Base-by-base conservation (phyloP, 1,140 invertebrate genomes). In the Drepana arcuata region DNA sequence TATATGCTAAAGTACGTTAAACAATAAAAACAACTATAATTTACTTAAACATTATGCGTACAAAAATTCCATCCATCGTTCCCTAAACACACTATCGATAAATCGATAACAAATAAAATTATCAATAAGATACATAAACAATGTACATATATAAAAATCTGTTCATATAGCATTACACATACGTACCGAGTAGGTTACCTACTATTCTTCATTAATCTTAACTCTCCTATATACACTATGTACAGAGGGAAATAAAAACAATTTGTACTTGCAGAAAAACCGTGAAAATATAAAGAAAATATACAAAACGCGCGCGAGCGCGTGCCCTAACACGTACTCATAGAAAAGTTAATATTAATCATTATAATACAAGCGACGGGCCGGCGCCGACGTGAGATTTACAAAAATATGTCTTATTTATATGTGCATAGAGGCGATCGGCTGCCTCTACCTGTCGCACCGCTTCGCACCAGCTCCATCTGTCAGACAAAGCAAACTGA, bases 251-350 rank as follows among this genome's bases (percentile, higher is more conserved):
- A 77, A 78, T 74, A 81, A 74, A 79, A 79, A 77, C 73, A 78
- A 81, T 81, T 81, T 81, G 77, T 81, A 81, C 77, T 81, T 74
- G 73, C 72, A 75, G 72, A 80, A 56, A 74, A 77, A 66, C 64
- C 53, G 60, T 67, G 62, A 69, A 62, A 55, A 56, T 52, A 48
- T 51, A 37, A 24, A 43, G 38, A 46, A 60, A 58, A 69, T 64
- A 63, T 74, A 69, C 56, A 69, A 48, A 58, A 45, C 34, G 48
- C 40, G 54, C 48, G 35, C 26, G 48, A 29, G 38, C 38, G 31
- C 14, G 32, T 24, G 32, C 42, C 16, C 32, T 36, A 42, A 54
- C 42, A 28, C 46, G 45, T 41, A 47, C 45, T 50, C 52, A 54
- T 60, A 66, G 32, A 66, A 71, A 63, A 51, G 33, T 55, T 68